Evolutionary conservation across 1,140 invertebrate genomes (phyloP), one percentile per base, ranked within the genome.

Genomic region (Drosophila nannoptera): DNA sequence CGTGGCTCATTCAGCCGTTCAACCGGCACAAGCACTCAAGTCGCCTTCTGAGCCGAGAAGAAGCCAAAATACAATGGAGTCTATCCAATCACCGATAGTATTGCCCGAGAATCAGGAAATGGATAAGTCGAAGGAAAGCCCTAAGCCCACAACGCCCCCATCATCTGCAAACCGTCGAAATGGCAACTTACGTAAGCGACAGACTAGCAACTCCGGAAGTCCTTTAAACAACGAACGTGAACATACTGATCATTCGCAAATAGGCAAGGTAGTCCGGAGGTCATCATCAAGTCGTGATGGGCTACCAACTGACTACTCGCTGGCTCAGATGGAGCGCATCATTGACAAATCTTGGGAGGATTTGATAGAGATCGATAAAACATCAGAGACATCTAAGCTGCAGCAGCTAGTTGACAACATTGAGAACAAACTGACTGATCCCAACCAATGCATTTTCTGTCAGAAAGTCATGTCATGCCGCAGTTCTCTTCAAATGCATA

Each of bases 401-500:
- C 97, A 99, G 89, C 95, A 97, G 87, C 90, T 99, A 71, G 97
- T 98, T 16, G 97, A 99, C 90, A 98, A 98, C 90, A 97, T 98
- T 59, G 97, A 98, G 88, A 95, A 97, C 89, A 99, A 98, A 90
- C 90, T 98, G 61, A 97, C 95, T 3, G 98, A 99, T 91, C 97
- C 97, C 0, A 99, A 99, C 89, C 96, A 99, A 91, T 99, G 98
- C 90, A 95, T 98, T 9, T 97, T 99, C 68, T 99, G 98, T 89
- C 96, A 99, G 88, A 92, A 98, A 69, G 97, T 99, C 32, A 92
- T 99, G 31, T 99, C 97, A 45, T 99, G 98, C 90, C 99, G 99
- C 90, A 98, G 96, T 90, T 98, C 98, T 4, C 91, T 99, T 33
- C 97, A 99, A 91, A 99, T 99, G 98, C 98, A 99, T 90, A 99